Conservation (phyloP, 2,888 invertebrate species). For the Acleris cristana region DNA sequence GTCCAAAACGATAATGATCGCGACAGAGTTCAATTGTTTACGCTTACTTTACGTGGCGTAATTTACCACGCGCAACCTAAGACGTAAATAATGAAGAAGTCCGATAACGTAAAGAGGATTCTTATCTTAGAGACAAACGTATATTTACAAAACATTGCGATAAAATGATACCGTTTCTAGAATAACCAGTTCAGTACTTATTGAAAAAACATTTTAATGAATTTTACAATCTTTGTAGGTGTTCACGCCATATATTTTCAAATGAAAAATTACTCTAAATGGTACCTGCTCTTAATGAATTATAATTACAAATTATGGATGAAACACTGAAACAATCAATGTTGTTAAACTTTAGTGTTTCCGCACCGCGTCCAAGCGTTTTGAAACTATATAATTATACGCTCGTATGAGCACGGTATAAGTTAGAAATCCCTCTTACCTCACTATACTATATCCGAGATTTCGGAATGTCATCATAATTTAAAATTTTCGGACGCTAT, state of each 20-base stretch:
- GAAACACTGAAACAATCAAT: too few relatives aligned
- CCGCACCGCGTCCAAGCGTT: too few relatives aligned
- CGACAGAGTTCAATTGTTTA: constrained; percentile 27
- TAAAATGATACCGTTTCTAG: constrained; percentile 15
- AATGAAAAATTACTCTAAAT: too few relatives aligned
- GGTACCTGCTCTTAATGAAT: too few relatives aligned
- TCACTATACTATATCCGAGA: too few relatives aligned
- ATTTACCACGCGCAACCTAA: constrained; percentile 6
- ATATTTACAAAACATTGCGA: constrained; percentile 28
- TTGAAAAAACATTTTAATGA: neutral
- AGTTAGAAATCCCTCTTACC: too few relatives aligned
- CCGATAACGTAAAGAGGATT: constrained; percentile 13
- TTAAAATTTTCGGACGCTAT: too few relatives aligned
- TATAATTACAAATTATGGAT: too few relatives aligned
- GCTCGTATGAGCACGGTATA: too few relatives aligned
- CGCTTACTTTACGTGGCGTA: constrained; percentile 4
- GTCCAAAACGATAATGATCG: constrained; percentile 11
- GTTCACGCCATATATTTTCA: neutral
- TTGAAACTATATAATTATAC: too few relatives aligned
- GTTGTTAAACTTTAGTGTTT: too few relatives aligned
- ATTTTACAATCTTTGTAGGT: neutral
- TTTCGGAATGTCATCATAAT: too few relatives aligned
- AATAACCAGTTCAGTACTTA: neutral
- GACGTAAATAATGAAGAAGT: constrained; percentile 15
- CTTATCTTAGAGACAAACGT: constrained; percentile 14